These are phyloP conservation scores for Noctua comes DNA, from an alignment of 2,888 invertebrate species.

Conservation along the genomic window DNA sequence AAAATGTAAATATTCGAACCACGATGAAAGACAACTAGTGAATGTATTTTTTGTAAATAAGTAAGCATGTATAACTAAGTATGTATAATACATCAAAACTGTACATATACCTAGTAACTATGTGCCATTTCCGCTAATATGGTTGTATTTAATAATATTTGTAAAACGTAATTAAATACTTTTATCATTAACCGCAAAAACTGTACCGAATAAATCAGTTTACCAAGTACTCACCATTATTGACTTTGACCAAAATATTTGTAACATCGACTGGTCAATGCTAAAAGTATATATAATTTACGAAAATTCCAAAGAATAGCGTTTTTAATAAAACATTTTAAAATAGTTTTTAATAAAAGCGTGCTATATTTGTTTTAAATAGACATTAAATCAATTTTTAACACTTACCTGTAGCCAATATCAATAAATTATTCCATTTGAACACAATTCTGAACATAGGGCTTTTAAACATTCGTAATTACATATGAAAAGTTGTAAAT, in stretches of 20 bases:
- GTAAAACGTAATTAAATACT: slow-evolving; percentile 30
- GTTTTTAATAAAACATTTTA: slow-evolving; percentile 31
- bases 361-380: slow-evolving; percentile 29
- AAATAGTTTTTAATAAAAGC: slow-evolving; percentile 29
- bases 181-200: slow-evolving; percentile 15
- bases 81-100: slow-evolving; percentile 40
- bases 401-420: slow-evolving; percentile 16
- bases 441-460: slow-evolving; percentile 37
- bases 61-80: slow-evolving; percentile 46
- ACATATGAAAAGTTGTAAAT: slow-evolving; percentile 35
- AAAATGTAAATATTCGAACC: slow-evolving; percentile 65
- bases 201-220: background rate
- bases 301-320: slow-evolving; percentile 5
- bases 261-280: slow-evolving; percentile 14
- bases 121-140: slow-evolving; percentile 59
- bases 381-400: slow-evolving; percentile 17
- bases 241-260: background rate
- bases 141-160: slow-evolving; percentile 34
- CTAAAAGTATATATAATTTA: slow-evolving; percentile 16
- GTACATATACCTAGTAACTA: slow-evolving; percentile 54
- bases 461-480: slow-evolving; percentile 15
- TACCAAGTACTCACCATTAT: background rate
- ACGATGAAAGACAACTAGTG: slow-evolving; percentile 79
- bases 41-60: slow-evolving; percentile 75
- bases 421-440: slow-evolving; percentile 35